Conservation (phyloP, 1,140 invertebrate species). For the Frieseomelitta varia region DNA sequence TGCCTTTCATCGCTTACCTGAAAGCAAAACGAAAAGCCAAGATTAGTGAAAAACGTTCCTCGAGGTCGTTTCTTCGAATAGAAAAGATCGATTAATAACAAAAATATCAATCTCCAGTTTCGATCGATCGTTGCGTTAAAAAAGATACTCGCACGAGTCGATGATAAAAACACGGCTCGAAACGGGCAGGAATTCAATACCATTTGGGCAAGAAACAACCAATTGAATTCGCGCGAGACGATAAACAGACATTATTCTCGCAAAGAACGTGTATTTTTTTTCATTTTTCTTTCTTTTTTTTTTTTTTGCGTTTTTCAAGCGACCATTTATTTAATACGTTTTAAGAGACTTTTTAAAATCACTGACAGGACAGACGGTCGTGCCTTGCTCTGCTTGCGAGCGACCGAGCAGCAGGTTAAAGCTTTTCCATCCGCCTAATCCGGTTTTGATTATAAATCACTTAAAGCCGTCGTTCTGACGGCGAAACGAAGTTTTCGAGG, state of each 20-base stretch:
- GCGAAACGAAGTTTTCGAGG: conserved; percentile 68
- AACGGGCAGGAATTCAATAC: background rate
- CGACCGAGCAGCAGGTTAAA: conserved; percentile 57
- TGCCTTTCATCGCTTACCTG: too few species aligned
- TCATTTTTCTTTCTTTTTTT: too few species aligned
- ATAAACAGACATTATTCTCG: background rate
- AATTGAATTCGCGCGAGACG: background rate
- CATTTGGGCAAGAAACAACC: background rate
- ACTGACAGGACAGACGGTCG: conserved; percentile 35
- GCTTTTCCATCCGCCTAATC: conserved; percentile 67
- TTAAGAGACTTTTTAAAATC: conserved; percentile 63
- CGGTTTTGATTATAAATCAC: conserved; percentile 71
- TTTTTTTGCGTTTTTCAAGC: conserved; percentile 7
- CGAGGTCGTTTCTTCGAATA: too few species aligned
- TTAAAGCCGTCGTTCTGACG: conserved; percentile 64
- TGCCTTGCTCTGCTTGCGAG: conserved; percentile 19
- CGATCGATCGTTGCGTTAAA: too few species aligned
- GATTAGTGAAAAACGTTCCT: too few species aligned
- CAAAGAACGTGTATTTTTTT: conserved; percentile 6
- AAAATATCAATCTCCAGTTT: too few species aligned
- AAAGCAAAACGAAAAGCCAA: too few species aligned
- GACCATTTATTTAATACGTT: conserved; percentile 47
- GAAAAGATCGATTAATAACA: too few species aligned
- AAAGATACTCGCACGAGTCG: background rate
- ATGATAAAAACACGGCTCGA: background rate